Base-by-base conservation (phyloP, 2,888 invertebrate species). In the Plebejus melissa region DNA sequence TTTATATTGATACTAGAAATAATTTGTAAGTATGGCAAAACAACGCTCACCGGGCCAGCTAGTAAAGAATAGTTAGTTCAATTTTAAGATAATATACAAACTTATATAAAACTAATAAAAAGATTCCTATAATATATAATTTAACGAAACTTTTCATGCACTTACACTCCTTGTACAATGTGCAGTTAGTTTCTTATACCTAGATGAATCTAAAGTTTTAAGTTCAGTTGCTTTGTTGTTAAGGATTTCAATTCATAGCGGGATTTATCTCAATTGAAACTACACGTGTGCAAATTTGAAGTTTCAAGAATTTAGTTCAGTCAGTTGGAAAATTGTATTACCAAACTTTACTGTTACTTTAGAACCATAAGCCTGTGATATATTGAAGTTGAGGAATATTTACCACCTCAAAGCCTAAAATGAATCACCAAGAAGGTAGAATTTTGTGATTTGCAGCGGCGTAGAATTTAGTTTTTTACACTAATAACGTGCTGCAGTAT, bases 321-420 rank as follows among this genome's bases (percentile, higher is more conserved):
- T 71, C 46, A 71, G 71, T 71, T 71, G 71, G 46, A 71, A 71
- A 38, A 41, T 46, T 71, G 22, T 28, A 71, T 71, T 41, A 71
- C 46, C 46, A 50, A 71, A 71, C 71, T 71, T 41, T 71, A 46
- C n/a, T 71, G 71, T 46, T 46, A 71, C 46, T 71, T 71, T 71
- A 71, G 71, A 71, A 28, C 11, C 22, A 3, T 46, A 71, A 71
- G 22, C 46, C 22, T 36, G 65, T 65, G 65, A 65, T 65, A 65
- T 65, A 65, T 65, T 13, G 65, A 65, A 65, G 65, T 65, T 65
- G 65, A 32, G 65, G 65, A 65, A 65, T 65, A 65, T 65, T 65
- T 65, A 65, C 65, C 65, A 65, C 13, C 65, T 65, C 36, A 36
- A 65, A 65, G 65, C 13, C 65, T 36, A 65, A 65, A 36, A 65